Conservation (phyloP, 1,140 invertebrate species). For the Dreissena rostriformis region DNA sequence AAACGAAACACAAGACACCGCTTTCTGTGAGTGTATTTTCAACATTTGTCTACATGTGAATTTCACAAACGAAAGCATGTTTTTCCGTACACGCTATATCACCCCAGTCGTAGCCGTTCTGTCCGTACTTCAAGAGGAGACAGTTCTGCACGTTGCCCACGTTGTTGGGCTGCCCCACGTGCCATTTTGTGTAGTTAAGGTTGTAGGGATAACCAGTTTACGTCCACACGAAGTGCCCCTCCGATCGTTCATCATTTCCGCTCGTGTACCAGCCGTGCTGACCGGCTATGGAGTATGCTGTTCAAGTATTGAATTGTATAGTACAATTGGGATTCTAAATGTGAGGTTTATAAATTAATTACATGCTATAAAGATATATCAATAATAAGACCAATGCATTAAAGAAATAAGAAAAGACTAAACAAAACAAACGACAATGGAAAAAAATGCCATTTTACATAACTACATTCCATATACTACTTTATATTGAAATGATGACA, state of each 20-base stretch:
- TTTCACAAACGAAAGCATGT: constrained; percentile 72
- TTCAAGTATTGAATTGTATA: not conserved
- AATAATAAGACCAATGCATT: no score
- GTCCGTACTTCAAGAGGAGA: constrained; percentile 65
- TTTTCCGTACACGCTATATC: constrained; percentile 61
- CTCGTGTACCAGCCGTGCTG: constrained; percentile 62
- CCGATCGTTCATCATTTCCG: constrained; percentile 62
- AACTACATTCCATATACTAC: no score
- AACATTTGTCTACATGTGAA: constrained; percentile 16
- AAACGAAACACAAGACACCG: no score
- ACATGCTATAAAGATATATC: no score
- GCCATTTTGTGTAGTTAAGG: constrained; percentile 65
- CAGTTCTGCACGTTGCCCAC: constrained; percentile 66
- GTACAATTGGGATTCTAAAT: no score
- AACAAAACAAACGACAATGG: no score
- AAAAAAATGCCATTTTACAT: no score
- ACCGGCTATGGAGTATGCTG: constrained; percentile 59
- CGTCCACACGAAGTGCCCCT: constrained; percentile 63
- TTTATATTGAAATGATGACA: no score
- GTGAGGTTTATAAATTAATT: no score
- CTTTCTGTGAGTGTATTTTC: no score
- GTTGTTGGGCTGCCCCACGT: constrained; percentile 69
- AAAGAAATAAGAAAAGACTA: no score
- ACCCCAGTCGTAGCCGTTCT: constrained; percentile 67
- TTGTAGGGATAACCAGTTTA: constrained; percentile 56